Evolutionary conservation across 2,113 vertebrate genomes (phyloP).

Genomic region (Chaetodon trifascialis): DNA sequence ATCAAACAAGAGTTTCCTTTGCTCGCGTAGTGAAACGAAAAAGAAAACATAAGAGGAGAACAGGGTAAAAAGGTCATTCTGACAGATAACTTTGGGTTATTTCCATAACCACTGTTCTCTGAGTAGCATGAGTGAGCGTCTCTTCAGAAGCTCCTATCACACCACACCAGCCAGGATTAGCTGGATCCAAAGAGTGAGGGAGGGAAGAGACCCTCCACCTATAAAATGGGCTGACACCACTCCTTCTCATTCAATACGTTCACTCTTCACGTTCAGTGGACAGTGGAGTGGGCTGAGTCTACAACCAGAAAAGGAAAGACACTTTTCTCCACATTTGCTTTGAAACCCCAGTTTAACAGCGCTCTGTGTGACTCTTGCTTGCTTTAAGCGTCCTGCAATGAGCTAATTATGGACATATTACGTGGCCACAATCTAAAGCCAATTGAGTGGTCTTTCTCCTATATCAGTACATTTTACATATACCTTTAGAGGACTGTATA

Average conservation of each 20-base stretch:
- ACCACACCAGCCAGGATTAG: constrained; percentile 43
- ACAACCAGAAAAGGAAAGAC: not conserved
- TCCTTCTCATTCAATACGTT: not conserved
- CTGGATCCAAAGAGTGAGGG: constrained; percentile 5
- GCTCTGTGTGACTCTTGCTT: not conserved
- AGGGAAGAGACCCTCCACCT: constrained; percentile 2
- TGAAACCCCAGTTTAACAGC: not conserved
- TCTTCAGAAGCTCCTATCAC: constrained; percentile 42
- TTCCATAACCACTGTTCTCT: constrained; percentile 25
- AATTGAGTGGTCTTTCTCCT: not conserved
- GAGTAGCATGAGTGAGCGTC: constrained; percentile 6
- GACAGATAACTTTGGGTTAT: constrained; percentile 7
- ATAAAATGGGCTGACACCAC: not conserved
- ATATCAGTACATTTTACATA: not conserved
- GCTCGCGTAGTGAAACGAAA: not conserved
- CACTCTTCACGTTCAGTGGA: not conserved
- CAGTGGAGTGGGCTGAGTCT: not conserved
- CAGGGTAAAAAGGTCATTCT: constrained; percentile 27
- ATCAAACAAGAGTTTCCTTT: not conserved
- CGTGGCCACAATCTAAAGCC: not conserved
- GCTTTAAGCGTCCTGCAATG: not conserved
- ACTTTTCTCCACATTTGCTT: not conserved
- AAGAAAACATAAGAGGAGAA: not conserved
- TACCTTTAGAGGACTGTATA: not conserved
- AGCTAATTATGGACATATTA: not conserved